Percentiles rank a stretch among this genome's conserved stretches.
Conservation (phyloP, 1,140 invertebrate genomes). For the Drosophila truncata region DNA sequence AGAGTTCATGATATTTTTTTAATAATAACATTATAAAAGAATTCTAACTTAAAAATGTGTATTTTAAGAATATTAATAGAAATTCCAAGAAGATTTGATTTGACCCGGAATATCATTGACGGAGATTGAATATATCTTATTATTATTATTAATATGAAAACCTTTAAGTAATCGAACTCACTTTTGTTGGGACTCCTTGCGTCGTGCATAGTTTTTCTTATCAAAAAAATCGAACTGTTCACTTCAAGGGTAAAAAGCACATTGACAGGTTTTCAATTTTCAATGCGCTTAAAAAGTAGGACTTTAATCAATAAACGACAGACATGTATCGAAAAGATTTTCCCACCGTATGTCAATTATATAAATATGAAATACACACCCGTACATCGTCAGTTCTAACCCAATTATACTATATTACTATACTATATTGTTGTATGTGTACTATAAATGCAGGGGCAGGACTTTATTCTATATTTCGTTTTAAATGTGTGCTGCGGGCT, state of each 20-base stretch:
- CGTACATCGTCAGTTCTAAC: constrained; percentile 32
- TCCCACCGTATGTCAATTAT: constrained; percentile 76
- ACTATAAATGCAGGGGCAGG: not conserved
- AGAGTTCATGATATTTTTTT: not conserved
- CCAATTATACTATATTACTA: constrained; percentile 54
- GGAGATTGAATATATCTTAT: not conserved
- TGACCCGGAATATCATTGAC: not conserved
- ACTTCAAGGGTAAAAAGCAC: constrained; percentile 39
- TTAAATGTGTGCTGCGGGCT: constrained; percentile 56
- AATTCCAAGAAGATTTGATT: not conserved
- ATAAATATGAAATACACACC: constrained; percentile 49
- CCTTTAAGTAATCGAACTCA: too few species aligned
- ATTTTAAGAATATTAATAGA: not conserved
- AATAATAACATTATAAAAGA: not conserved
- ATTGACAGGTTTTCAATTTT: constrained; percentile 62
- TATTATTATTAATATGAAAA: too few species aligned
- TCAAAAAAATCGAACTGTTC: constrained; percentile 53
- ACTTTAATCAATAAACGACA: constrained; percentile 77
- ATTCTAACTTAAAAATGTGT: not conserved
- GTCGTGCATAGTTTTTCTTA: constrained; percentile 42
- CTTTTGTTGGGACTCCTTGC: constrained; percentile 40
- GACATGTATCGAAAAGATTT: constrained; percentile 59
- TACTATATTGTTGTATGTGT: constrained; percentile 11
- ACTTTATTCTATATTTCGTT: constrained; percentile 19
- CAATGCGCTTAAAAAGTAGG: constrained; percentile 30